phyloP scores from a whole-genome alignment of 2,113 vertebrate species.

The Lontra canadensis region DNA sequence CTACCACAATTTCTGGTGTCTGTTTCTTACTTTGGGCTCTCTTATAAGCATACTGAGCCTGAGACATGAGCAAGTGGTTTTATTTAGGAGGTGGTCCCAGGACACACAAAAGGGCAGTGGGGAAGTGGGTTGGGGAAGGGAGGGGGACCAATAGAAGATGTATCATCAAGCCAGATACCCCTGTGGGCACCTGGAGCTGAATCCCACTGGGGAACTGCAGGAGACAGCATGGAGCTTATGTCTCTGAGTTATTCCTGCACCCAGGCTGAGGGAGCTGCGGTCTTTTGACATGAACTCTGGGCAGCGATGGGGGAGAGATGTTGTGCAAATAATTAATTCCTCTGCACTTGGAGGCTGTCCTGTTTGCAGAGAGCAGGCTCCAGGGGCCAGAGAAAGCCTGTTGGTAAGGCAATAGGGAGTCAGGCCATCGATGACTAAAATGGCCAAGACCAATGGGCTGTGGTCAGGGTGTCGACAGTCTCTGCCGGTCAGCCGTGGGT shows the following conservation, averaged over 20 bases:
- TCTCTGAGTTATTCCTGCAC: not conserved
- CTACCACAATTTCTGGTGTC: not conserved
- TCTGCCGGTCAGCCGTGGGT: not conserved
- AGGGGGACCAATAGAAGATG: not conserved
- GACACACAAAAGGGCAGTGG: not conserved
- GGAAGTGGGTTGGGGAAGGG: not conserved
- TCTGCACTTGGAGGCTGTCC: not conserved
- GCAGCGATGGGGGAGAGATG: not conserved
- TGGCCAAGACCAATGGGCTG: not conserved
- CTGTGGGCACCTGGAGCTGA: not conserved
- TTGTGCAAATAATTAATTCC: not conserved
- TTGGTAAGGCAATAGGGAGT: not conserved
- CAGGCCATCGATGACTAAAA: not conserved
- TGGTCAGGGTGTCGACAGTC: not conserved
- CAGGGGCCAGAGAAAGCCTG: not conserved
- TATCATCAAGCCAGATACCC: not conserved
- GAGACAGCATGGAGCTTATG: no score
- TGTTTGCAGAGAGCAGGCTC: not conserved
- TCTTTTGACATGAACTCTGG: not conserved
- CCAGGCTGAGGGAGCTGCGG: not conserved
- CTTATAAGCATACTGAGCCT: not conserved
- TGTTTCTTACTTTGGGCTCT: not conserved
- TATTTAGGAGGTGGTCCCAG: not conserved
- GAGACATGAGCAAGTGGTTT: not conserved
- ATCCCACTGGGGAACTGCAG: not conserved